Conservation (phyloP, 2,888 invertebrate genomes). For the Cheilosia variabilis region DNA sequence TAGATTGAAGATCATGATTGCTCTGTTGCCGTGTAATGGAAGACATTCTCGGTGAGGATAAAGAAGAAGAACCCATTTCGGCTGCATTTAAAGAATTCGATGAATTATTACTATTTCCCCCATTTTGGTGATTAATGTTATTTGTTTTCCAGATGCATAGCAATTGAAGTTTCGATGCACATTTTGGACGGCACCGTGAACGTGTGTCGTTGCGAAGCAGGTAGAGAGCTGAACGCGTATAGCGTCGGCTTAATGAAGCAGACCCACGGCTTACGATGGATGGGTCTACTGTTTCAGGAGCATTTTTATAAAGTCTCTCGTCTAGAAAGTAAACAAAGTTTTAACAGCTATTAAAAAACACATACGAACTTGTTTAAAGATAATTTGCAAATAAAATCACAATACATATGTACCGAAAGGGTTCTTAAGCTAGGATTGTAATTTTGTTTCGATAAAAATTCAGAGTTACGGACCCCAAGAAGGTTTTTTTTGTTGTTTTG, state of each 20-base stretch:
- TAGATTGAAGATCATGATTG: constrained; percentile 31
- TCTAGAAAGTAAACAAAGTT: constrained; percentile 47
- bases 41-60: constrained; percentile 46
- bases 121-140: constrained; percentile 84
- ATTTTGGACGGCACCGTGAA: constrained; percentile 89
- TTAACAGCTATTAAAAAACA: not conserved
- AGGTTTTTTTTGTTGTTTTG: no score
- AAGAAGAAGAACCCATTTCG: constrained; percentile 39
- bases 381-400: not conserved
- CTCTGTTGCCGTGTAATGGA: constrained; percentile 39
- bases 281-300: constrained; percentile 83
- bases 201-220: constrained; percentile 88
- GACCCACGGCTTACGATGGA: constrained; percentile 86
- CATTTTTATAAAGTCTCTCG: constrained; percentile 72
- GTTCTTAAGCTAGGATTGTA: no score
- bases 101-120: constrained; percentile 17
- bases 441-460: no score
- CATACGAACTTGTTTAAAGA: not conserved
- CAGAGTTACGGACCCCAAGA: no score
- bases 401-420: not conserved
- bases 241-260: constrained; percentile 82
- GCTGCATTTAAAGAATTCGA: constrained; percentile 23
- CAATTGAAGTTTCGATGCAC: constrained; percentile 84
- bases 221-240: constrained; percentile 89
- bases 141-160: constrained; percentile 84